Base-by-base conservation (phyloP, 2,797 vertebrate species). In the Darevskia mixta region DNA sequence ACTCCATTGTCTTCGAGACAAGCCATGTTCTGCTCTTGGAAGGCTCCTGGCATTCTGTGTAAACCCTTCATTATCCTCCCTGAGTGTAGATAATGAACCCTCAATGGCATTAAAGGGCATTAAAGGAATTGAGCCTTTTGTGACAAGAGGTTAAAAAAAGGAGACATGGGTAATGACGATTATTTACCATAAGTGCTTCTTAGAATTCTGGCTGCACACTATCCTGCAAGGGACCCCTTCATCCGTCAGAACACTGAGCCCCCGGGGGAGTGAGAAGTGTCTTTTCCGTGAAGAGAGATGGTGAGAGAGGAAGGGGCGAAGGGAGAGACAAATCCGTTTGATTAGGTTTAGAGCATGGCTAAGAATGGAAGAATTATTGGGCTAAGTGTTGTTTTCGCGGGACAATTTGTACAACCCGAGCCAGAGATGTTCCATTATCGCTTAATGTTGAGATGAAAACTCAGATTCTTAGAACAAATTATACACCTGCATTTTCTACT, bases 31-130 rank as follows among this genome's bases (percentile, higher is more conserved):
- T 45, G 20, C 73, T 81, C 11, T 23, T 35, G 27, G 69, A 87
- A 64, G 49, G 43, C 75, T 93, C 90, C 90, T 86, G 81, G 38
- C 72, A 85, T 89, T 83, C 87, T 87, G 18, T 20, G 49, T 85
- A 71, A 81, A 77, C 82, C 87, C 86, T 43, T 91, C 86, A 80
- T 76, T 66, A 1, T 43, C n/a, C 72, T 82, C 71, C 90, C 1
- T 7, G 83, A 92, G 88, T 72, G 75, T 87, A 89, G 91, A 93
- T 95, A 95, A 95, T 88, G 91, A 94, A 80, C 18, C 76, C 93
- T 76, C 87, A 0, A 0, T 4, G 82, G 91, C 93, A 91, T 92
- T 93, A 73, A 0, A 0, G 4, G 76, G 91, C 94, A 91, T 92
- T 93, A 66, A 76, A 88, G 20, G 83, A 87, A 90, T 89, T 86